Base-by-base conservation (phyloP, 2,113 vertebrate genomes). In the Solea solea region DNA sequence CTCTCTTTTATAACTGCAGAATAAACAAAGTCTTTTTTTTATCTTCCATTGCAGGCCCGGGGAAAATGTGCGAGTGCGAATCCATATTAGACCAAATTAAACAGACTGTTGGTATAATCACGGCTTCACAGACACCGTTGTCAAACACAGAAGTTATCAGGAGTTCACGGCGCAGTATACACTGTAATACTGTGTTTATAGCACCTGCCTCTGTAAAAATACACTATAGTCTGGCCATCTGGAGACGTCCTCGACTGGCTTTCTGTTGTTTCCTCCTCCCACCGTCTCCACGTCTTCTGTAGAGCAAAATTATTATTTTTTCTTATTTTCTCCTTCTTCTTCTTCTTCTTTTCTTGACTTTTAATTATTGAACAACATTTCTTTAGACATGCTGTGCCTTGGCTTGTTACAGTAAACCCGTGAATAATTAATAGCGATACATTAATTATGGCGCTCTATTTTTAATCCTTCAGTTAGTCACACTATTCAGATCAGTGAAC, bases 311-410 rank as follows among this genome's bases (percentile, higher is more conserved):
- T 34, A 34, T 34, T 4, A 34, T 34, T 34, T 34, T 34, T 34
- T 21, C 21, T 21, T 1, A 44, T 57, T 54, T 21, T 59, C 62
- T 42, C 51, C 25, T 0, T 0, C 39, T 21, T 59, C 56, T 42
- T 56, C 48, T 27, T 52, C 39, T 53, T 60, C 42, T 11, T 13
- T 12, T 59, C 39, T 49, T 0, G 11, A 25, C 58, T 76, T 21
- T 87, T 1, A 87, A 89, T 89, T 72, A 90, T 91, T 87, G 64
- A 89, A 46, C 64, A 39, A 45, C 72, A 79, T 91, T 90, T 86
- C 83, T 83, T 83, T 85, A 72, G 62, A 70, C 83, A 66, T 52
- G 74, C 80, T 82, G 81, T 64, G 85, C 75, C 52, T 78, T 54
- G 16, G 76, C 74, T 81, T 82, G 80, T 85, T 85, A 86, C 69